These are phyloP conservation scores for Eupithecia dodoneata DNA, from an alignment of 2,888 invertebrate species.

Conservation along the genomic window DNA sequence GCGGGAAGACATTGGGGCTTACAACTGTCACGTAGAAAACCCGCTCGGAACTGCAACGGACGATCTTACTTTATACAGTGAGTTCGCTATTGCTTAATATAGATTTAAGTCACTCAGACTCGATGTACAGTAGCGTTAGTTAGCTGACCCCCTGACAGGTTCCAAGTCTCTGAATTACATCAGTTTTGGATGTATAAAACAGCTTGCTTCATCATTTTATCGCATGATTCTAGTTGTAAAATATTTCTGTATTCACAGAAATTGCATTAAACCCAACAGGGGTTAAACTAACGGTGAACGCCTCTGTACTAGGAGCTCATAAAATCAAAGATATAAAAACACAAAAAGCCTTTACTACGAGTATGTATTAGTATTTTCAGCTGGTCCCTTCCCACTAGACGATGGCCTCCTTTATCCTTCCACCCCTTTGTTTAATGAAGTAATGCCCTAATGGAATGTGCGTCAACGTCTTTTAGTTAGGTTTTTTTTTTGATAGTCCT, in stretches of 20 bases:
- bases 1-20: slow-evolving; percentile 84
- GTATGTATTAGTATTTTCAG: background rate
- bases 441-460: background rate
- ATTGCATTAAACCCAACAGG: too few species aligned
- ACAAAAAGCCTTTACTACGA: background rate
- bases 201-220: too few species aligned
- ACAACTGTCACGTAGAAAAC: slow-evolving; percentile 87
- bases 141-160: too few species aligned
- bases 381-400: background rate
- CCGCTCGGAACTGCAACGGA: slow-evolving; percentile 86
- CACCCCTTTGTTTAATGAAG: background rate
- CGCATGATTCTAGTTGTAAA: too few species aligned
- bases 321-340: background rate
- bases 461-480: background rate
- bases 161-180: too few species aligned
- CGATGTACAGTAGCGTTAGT: background rate
- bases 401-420: too few species aligned
- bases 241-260: too few species aligned
- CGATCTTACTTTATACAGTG: slow-evolving; percentile 86
- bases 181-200: too few species aligned
- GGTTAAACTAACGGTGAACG: too few species aligned
- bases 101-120: background rate
- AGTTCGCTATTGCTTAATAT: slow-evolving; percentile 57
- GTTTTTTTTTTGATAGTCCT: too few species aligned
- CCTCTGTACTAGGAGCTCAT: background rate